Percentiles rank a stretch among this genome's conserved stretches.
Evolutionary conservation across 2,888 invertebrate genomes (phyloP).

Genomic region (Himalopsyche kuldschensis): DNA sequence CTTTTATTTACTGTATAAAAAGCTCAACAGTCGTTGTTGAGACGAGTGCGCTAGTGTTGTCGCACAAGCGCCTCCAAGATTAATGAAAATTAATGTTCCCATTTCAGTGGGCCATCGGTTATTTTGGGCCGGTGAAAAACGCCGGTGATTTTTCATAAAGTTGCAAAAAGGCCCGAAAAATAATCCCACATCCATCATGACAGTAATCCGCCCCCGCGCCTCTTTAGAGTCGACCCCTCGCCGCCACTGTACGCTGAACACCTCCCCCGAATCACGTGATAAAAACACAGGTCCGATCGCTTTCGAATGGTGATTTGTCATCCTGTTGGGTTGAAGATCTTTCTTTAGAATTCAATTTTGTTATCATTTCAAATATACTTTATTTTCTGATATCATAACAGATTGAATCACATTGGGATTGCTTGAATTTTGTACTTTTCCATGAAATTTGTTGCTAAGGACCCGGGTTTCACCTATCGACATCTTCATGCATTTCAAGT

Average conservation of each 20-base stretch:
- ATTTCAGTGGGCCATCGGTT: background rate
- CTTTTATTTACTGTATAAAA: no score
- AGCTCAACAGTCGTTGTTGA: background rate
- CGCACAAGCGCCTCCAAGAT: background rate
- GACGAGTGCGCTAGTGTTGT: background rate
- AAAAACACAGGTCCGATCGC: background rate
- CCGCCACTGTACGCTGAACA: background rate
- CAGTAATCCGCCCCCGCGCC: background rate
- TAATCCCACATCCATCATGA: background rate
- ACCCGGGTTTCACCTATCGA: no score
- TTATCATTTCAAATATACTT: background rate
- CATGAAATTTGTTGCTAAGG: no score
- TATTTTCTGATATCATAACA: no score
- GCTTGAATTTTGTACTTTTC: no score
- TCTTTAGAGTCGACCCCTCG: background rate
- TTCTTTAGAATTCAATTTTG: background rate
- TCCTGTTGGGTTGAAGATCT: background rate
- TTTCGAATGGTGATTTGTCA: background rate
- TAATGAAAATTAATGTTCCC: background rate
- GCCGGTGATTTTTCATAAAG: background rate
- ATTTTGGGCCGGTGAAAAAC: background rate
- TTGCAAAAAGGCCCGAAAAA: background rate
- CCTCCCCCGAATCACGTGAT: background rate
- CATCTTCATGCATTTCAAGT: no score
- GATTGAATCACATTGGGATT: no score